Evolutionary conservation across 1,140 invertebrate species (phyloP), one percentile per base, ranked within the genome.

Genomic region (Galleria mellonella): DNA sequence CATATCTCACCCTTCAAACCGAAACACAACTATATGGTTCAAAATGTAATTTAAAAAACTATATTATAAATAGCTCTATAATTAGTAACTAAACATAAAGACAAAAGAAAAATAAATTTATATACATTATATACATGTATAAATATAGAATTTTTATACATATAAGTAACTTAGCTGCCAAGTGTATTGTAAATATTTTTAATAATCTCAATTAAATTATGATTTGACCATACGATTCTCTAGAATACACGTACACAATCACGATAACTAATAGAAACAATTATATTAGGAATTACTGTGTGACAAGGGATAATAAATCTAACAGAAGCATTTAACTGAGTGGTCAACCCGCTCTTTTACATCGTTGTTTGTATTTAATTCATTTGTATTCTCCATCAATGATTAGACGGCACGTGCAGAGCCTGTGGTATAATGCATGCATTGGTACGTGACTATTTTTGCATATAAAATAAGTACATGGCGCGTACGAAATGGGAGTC

Each of bases 231-330:
- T 28, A 29, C 39, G 61, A 66, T 74, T 69, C 65, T 58, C 48
- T 12, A 53, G 60, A 72, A 73, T 65, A n/a, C n/a, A n/a, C 57
- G 43, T 49, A 62, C 63, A 50, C 49, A 56, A 56, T 64, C 67
- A 75, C 64, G 69, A 47, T 41, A 62, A 12, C 29, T 56, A 59
- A 58, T 62, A 55, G 48, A 56, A 66, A 58, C 56, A 67, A 72
- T 72, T 65, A 66, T 60, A 11, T 42, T 32, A 36, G 50, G 55
- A 47, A 57, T 54, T 47, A 64, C 64, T 66, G 60, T 72, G 44
- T 57, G 17, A 23, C 17, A 2, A 23, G 44, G 23, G 17, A 43
- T 36, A 38, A 62, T 69, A 62, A 58, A 62, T 61, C 53, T 65
- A 48, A 47, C 47, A 36, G 51, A 60, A 60, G 53, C 58, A 11